These are phyloP conservation scores for Eulithis testata DNA, from an alignment of 2,888 invertebrate species.

Conservation along the genomic window DNA sequence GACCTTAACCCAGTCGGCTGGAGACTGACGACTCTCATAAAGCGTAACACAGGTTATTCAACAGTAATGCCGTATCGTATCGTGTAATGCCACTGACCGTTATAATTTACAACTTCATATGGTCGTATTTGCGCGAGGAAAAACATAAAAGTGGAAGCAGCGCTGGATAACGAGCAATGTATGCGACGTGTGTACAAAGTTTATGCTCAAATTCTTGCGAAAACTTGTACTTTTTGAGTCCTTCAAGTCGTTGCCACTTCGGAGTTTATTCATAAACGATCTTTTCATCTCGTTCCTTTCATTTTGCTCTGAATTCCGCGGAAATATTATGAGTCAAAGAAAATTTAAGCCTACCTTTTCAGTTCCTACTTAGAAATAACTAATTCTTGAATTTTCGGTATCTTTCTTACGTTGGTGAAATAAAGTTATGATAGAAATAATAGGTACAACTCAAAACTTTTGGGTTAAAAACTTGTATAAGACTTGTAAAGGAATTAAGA, in stretches of 20 bases:
- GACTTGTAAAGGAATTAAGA: too few species aligned
- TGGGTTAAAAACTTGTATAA: too few species aligned
- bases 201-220: constrained; percentile 9
- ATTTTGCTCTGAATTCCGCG: neutral
- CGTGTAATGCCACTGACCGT: constrained; percentile 7
- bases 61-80: neutral
- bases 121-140: neutral
- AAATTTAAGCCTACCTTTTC: neutral
- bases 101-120: constrained; percentile 2
- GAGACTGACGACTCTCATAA: neutral
- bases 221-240: constrained; percentile 12
- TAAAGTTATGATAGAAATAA: too few species aligned
- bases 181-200: neutral
- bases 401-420: too few species aligned
- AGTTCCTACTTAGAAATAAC: neutral
- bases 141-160: neutral
- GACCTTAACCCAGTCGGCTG: constrained; percentile 31
- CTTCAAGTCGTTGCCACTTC: constrained; percentile 1
- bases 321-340: neutral
- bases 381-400: too few species aligned
- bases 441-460: too few species aligned
- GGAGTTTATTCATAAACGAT: constrained; percentile 6
- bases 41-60: neutral
- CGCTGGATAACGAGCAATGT: constrained; percentile 8
- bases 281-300: neutral